phyloP scores from a whole-genome alignment of 2,888 invertebrate species.

The Drosophila infuscata region DNA sequence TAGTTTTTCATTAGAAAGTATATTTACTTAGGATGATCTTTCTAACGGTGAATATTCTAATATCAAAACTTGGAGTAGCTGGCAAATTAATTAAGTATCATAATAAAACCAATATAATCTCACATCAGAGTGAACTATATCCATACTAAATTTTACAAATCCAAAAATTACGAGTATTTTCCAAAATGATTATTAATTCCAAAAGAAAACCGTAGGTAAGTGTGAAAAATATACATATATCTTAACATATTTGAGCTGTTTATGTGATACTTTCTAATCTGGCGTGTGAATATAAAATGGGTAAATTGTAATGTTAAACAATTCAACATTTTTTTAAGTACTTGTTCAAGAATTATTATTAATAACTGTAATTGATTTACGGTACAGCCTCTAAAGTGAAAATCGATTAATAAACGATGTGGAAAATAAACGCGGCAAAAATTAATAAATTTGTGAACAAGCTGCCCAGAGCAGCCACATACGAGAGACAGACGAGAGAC shows the following conservation, averaged over 20 bases:
- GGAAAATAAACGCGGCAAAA: slow-evolving; percentile 52
- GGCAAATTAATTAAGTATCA: background rate
- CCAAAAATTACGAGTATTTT: background rate
- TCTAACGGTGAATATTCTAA: background rate
- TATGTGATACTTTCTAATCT: slow-evolving; percentile 29
- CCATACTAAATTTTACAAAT: background rate
- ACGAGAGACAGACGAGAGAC: slow-evolving; percentile 3
- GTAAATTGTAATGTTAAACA: slow-evolving; percentile 23
- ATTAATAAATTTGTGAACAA: slow-evolving; percentile 65
- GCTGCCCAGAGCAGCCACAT: slow-evolving; percentile 7
- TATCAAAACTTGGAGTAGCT: background rate
- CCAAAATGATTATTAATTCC: background rate
- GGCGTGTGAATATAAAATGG: slow-evolving; percentile 27
- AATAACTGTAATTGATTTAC: slow-evolving; percentile 71
- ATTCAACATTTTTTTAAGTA: slow-evolving; percentile 21
- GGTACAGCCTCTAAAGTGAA: slow-evolving; percentile 52
- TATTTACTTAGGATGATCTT: background rate
- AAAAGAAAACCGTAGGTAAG: background rate
- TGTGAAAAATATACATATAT: background rate
- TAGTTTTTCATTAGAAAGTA: too few species aligned
- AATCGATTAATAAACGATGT: slow-evolving; percentile 72
- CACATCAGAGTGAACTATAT: background rate
- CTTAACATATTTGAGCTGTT: background rate
- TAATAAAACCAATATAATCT: background rate
- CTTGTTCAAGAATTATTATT: slow-evolving; percentile 33